Percentiles rank a stretch among this genome's conserved stretches.
These are phyloP conservation scores for Aphaenogaster floridana DNA, from an alignment of 1,140 invertebrate species.

Conservation along the genomic window DNA sequence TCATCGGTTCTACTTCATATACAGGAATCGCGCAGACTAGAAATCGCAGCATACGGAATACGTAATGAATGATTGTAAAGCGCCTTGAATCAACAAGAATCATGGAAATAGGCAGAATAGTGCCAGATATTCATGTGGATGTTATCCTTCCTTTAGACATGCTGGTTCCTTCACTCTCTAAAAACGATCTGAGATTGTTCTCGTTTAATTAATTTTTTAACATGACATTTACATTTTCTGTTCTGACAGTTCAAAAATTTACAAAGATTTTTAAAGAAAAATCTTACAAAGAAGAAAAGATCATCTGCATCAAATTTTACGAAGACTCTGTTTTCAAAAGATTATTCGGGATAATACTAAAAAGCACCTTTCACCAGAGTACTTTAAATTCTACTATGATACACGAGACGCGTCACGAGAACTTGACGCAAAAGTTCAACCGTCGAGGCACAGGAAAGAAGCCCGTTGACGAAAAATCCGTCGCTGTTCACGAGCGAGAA, in stretches of 20 bases:
- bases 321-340: not conserved
- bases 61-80: constrained; percentile 44
- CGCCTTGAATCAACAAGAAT: constrained; percentile 24
- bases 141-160: not conserved
- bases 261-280: not conserved
- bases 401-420: constrained; percentile 1
- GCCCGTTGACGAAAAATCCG: constrained; percentile 44
- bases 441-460: not conserved
- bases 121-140: constrained; percentile 1
- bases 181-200: not conserved
- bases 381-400: constrained; percentile 15
- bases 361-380: not conserved
- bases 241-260: not conserved
- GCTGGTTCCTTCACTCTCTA: not conserved
- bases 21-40: not conserved
- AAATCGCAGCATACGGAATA: constrained; percentile 17
- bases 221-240: not conserved
- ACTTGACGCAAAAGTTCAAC: constrained; percentile 27
- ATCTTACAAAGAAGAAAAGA: not conserved
- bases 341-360: not conserved
- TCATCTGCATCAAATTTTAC: not conserved
- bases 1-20: constrained; percentile 27
- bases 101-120: constrained; percentile 18
- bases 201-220: not conserved
- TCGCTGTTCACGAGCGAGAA: constrained; percentile 63